A percentile compares a stretch with the other conserved stretches of the same genome.
These are phyloP conservation scores for Temnopleurus reevesii DNA, from an alignment of 53 echinoderm and acorn worm genomes.

Conservation along the genomic window DNA sequence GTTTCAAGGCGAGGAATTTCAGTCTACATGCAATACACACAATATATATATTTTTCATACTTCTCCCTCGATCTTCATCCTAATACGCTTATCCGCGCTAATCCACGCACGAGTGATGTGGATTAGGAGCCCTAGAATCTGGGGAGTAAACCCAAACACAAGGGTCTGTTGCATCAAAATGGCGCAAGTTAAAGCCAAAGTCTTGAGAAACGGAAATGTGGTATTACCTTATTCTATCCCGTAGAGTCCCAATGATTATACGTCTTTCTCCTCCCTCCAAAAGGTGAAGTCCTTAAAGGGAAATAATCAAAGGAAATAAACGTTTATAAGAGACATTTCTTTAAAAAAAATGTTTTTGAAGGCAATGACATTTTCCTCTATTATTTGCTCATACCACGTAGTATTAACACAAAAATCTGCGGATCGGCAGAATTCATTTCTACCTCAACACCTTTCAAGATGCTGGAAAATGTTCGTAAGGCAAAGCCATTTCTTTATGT, in stretches of 20 bases:
- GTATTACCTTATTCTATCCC: constrained; percentile 18
- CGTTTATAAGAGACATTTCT: too few species aligned
- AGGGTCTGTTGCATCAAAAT: background rate
- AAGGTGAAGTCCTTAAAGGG: constrained; percentile 17
- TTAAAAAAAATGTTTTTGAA: too few species aligned
- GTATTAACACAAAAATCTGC: too few species aligned
- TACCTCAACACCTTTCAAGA: too few species aligned
- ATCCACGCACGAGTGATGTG: constrained; percentile 5
- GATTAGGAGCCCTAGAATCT: constrained; percentile 16
- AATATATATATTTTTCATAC: background rate
- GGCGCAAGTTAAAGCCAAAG: constrained; percentile 11
- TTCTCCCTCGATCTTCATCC: constrained; percentile 22
- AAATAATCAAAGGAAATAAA: too few species aligned
- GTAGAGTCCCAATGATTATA: background rate
- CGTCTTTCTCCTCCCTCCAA: constrained; percentile 1
- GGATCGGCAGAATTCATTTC: too few species aligned
- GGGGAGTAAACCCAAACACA: constrained; percentile 1
- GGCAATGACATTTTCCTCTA: too few species aligned
- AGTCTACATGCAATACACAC: background rate
- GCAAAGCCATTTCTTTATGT: too few species aligned
- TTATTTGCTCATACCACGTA: too few species aligned
- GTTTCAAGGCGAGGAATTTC: too few species aligned
- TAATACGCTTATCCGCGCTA: constrained; percentile 12
- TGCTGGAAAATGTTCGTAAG: too few species aligned
- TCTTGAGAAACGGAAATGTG: constrained; percentile 8